Percentiles rank a stretch among this genome's conserved stretches.
These are phyloP conservation scores for Baryphthengus martii DNA, from an alignment of 2,113 vertebrate genomes.

Conservation along the genomic window DNA sequence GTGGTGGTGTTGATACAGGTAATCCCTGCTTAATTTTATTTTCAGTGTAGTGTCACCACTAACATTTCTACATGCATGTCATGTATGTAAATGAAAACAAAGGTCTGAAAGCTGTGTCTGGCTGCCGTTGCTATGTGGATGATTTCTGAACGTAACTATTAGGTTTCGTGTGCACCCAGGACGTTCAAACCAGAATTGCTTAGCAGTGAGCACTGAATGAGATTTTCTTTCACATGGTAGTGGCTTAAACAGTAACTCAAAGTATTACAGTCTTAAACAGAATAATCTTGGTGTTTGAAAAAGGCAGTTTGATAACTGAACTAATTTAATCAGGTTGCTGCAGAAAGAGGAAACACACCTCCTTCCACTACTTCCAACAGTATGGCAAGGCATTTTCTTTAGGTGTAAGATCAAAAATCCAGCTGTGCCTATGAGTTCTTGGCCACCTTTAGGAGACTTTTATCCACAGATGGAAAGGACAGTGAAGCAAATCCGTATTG, in stretches of 20 bases:
- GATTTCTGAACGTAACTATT: background rate
- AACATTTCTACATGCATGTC: background rate
- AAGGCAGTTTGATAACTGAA: background rate
- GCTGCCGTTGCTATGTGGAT: background rate
- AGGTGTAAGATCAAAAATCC: background rate
- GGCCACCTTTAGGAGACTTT: background rate
- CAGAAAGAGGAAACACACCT: background rate
- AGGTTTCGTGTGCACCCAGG: background rate
- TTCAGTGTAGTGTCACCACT: background rate
- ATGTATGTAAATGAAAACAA: background rate
- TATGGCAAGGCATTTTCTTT: background rate
- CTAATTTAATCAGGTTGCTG: background rate
- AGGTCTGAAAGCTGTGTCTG: background rate
- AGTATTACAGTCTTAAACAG: background rate
- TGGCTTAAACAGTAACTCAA: background rate
- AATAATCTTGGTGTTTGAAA: background rate
- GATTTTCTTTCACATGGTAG: background rate
- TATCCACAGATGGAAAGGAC: background rate
- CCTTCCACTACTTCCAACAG: background rate
- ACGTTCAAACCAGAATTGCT: background rate
- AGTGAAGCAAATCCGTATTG: background rate
- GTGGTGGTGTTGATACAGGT: background rate
- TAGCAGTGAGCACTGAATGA: background rate
- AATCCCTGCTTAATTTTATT: background rate
- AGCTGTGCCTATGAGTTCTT: background rate